Evolutionary conservation across 1,140 invertebrate genomes (phyloP).

Genomic region (Neotoxoptera formosana): DNA sequence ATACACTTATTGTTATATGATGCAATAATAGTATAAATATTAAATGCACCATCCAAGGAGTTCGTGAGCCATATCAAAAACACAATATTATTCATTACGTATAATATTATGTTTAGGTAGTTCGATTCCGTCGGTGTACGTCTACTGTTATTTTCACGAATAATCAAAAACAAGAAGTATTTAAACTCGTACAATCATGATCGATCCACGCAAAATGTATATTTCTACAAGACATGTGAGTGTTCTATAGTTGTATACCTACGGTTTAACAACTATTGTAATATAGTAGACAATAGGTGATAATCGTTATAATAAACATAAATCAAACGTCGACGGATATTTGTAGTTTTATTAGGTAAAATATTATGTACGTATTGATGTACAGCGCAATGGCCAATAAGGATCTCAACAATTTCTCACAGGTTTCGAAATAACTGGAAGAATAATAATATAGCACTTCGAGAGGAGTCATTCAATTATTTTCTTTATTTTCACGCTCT

Average conservation of each 20-base stretch:
- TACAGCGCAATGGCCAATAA: background rate
- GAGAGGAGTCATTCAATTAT: constrained; percentile 41
- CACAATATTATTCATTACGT: background rate
- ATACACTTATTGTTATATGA: background rate
- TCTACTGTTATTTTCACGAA: background rate
- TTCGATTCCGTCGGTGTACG: background rate
- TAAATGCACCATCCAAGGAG: background rate
- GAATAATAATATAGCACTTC: background rate
- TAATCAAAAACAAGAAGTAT: background rate
- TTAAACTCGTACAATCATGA: background rate
- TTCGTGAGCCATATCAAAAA: background rate
- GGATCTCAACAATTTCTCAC: background rate
- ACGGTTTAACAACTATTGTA: background rate
- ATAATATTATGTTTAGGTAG: background rate
- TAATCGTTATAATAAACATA: background rate
- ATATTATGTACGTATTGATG: background rate
- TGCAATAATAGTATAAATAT: background rate
- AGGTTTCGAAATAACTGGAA: background rate
- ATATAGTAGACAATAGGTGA: too few relatives aligned
- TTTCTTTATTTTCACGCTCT: constrained; percentile 10
- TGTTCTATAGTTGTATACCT: background rate
- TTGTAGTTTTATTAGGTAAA: background rate
- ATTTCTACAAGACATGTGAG: background rate
- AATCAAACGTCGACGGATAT: background rate
- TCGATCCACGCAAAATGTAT: background rate